phyloP scores from a whole-genome alignment of 2,797 vertebrate species.

The Gastrophryne carolinensis region DNA sequence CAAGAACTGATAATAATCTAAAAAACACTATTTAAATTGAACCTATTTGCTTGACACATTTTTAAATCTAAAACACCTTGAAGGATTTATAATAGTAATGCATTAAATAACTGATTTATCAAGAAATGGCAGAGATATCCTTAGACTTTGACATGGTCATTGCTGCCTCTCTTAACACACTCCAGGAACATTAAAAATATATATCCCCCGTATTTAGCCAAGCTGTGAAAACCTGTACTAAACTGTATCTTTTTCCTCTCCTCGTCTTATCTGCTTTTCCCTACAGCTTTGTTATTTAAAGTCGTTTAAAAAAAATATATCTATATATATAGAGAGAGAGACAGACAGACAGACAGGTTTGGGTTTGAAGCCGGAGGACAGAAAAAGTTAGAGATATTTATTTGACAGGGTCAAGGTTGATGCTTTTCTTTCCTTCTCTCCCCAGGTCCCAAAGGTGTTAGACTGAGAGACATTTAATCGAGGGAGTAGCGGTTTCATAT shows the following conservation, averaged over 20 bases:
- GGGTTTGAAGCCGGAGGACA: slow-evolving; percentile 82
- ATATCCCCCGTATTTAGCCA: slow-evolving; percentile 65
- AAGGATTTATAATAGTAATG: background rate
- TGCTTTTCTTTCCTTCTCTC: slow-evolving; percentile 88
- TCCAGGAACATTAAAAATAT: slow-evolving; percentile 54
- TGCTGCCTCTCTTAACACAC: slow-evolving; percentile 54
- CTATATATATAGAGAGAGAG: slow-evolving; percentile 74
- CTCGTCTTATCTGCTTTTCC: slow-evolving; percentile 74
- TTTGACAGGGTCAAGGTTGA: slow-evolving; percentile 96
- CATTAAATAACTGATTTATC: slow-evolving; percentile 35
- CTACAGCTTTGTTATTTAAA: slow-evolving; percentile 89
- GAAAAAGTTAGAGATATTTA: slow-evolving; percentile 97
- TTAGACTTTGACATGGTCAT: slow-evolving; percentile 60
- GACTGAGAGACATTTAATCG: slow-evolving; percentile 99
- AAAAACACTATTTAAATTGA: too few species aligned
- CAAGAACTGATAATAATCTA: too few species aligned
- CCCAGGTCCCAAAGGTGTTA: slow-evolving; percentile 97
- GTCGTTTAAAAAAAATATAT: slow-evolving; percentile 67
- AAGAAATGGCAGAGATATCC: slow-evolving; percentile 50
- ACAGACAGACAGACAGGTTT: slow-evolving; percentile 85
- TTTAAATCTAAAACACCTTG: background rate
- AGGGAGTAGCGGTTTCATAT: slow-evolving; percentile 99
- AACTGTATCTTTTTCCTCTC: slow-evolving; percentile 64
- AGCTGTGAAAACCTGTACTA: slow-evolving; percentile 69
- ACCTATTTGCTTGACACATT: too few species aligned